Percentiles rank a stretch among this genome's conserved stretches.
phyloP scores from a whole-genome alignment of 2,113 vertebrate genomes.

The Phycodurus eques region DNA sequence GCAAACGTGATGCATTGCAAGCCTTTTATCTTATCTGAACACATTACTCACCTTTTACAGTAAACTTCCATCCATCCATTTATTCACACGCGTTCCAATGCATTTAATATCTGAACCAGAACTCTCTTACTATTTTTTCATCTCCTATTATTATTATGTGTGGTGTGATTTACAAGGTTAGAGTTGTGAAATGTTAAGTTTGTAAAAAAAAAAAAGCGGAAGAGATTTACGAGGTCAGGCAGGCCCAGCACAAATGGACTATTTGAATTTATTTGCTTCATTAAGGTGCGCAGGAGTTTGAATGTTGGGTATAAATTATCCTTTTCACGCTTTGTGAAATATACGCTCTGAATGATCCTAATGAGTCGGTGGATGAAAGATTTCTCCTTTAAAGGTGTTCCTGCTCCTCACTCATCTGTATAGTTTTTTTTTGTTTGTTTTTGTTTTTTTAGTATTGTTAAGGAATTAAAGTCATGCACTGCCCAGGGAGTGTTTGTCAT shows the following conservation, averaged over 20 bases:
- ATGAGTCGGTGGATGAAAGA: conserved; percentile 29
- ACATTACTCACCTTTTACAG: conserved; percentile 30
- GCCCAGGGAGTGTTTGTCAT: not conserved
- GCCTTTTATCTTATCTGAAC: conserved; percentile 1
- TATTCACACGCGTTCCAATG: not conserved
- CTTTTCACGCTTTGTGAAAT: conserved; percentile 19
- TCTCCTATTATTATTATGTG: not conserved
- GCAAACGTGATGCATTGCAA: not conserved
- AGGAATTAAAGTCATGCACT: not conserved
- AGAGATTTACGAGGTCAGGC: not conserved
- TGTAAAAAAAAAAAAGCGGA: not conserved
- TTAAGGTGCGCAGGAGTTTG: conserved; percentile 9
- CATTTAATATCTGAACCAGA: not conserved
- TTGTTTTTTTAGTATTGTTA: not conserved
- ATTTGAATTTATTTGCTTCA: conserved; percentile 15
- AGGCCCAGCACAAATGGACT: not conserved
- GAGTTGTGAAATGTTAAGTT: not conserved
- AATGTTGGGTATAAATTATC: conserved; percentile 12
- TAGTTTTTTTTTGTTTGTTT: conserved; percentile 15
- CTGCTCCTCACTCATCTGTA: conserved; percentile 44
- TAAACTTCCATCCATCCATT: not conserved
- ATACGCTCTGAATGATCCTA: conserved; percentile 6
- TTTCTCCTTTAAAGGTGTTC: conserved; percentile 37
- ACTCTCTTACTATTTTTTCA: not conserved
- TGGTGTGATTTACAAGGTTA: not conserved